A percentile compares a stretch with the other conserved stretches of the same genome.
phyloP scores from a whole-genome alignment of 1,140 invertebrate genomes.

The Reticulitermes speratus region DNA sequence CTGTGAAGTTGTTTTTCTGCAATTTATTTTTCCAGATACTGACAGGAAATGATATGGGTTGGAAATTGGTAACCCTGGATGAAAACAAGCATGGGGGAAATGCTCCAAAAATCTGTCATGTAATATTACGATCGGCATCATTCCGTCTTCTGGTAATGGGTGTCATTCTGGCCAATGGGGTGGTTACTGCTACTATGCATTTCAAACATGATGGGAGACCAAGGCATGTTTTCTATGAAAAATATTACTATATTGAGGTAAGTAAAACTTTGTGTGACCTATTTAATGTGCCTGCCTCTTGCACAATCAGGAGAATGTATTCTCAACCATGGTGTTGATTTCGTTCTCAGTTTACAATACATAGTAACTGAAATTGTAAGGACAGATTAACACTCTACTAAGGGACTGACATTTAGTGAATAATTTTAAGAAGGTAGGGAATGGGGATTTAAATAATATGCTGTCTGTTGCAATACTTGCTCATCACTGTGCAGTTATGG shows the following conservation, averaged over 20 bases:
- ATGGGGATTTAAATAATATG: no score
- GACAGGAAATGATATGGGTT: constrained; percentile 83
- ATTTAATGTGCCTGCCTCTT: no score
- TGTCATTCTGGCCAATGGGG: constrained; percentile 91
- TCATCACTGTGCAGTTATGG: no score
- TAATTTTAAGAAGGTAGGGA: no score
- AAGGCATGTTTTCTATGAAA: constrained; percentile 77
- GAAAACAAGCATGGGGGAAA: constrained; percentile 90
- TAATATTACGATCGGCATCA: constrained; percentile 86
- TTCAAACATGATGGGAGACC: constrained; percentile 90
- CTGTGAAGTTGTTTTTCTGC: no score
- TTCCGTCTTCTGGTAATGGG: constrained; percentile 92
- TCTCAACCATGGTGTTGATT: no score
- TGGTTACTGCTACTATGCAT: constrained; percentile 93
- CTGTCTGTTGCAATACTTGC: no score
- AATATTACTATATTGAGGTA: constrained; percentile 94
- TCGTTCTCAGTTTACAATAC: no score
- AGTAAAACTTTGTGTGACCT: background rate
- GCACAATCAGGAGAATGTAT: no score
- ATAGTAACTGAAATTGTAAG: no score
- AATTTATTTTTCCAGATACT: constrained; percentile 65
- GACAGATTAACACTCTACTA: no score
- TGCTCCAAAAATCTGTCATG: constrained; percentile 84
- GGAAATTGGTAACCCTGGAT: constrained; percentile 93
- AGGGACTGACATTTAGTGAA: no score